Base-by-base conservation (phyloP, 1,140 invertebrate genomes). In the Drosophila auraria region DNA sequence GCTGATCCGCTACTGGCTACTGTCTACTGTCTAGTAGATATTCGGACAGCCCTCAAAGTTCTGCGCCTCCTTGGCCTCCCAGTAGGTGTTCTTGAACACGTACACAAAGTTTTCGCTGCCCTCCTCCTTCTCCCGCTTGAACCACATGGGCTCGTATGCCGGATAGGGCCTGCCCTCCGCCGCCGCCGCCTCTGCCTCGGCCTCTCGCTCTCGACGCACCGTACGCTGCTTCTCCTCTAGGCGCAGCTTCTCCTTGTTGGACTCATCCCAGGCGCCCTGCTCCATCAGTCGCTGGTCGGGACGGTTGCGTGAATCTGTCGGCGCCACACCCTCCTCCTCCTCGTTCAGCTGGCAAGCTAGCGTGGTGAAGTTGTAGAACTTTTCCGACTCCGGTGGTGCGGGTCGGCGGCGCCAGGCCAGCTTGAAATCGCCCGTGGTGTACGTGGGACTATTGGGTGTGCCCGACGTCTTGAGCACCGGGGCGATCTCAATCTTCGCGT, bases 201-300 rank as follows among this genome's bases (percentile, higher is more conserved):
- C 92, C 93, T 99, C 98, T 1, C 97, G 94, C 74, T 94, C 89
- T 69, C 97, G 94, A 49, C 97, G 94, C 49, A 94, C 95, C 23
- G 94, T 93, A 61, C 97, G 95, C 94, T 99, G 99, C 93, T 99
- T 99, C 90, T 99, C 98, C 93, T 99, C 99, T 2, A 99, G 83
- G 8, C 92, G 91, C 56, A 93, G 23, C 57, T 99, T 99, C 89
- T 97, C 96, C 15, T 95, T 93, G 94, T 99, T 99, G 36, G 99
- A 99, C 82, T 98, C 98, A 83, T 99, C 98, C 98, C 99, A 99
- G 17, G 94, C 91, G 8, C 98, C 98, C 64, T 98, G 95, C 93
- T 99, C 99, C 99, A 99, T 99, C 49, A 99, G 95, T 51, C 98
- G 95, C 94, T 99, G 98, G 95, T 99, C 99, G 49, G 99, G 98